Conservation (phyloP, 2,797 vertebrate species). For the Sarcoramphus papa region DNA sequence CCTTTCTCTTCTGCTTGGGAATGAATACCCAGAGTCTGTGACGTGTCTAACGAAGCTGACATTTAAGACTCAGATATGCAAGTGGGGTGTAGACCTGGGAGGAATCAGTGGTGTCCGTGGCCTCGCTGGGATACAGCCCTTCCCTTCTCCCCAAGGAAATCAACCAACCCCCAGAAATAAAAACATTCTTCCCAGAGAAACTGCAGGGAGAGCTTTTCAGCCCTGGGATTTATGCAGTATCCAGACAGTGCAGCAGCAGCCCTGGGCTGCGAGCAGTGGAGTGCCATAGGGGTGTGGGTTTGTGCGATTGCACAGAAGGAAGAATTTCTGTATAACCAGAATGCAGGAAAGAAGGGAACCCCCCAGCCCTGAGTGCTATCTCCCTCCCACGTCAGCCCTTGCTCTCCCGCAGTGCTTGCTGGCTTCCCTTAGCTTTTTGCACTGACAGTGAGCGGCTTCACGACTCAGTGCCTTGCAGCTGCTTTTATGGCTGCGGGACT, state of each 20-base stretch:
- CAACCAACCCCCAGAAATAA: background rate
- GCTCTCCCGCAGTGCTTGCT: background rate
- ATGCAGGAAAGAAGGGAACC: background rate
- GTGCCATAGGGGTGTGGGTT: background rate
- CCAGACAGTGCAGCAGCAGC: background rate
- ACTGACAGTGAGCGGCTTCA: background rate
- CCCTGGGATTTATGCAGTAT: background rate
- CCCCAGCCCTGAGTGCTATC: background rate
- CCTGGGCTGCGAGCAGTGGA: background rate
- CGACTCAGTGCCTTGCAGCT: background rate
- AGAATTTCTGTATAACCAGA: background rate
- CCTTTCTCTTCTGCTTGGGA: background rate
- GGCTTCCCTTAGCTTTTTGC: background rate
- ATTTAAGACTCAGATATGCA: background rate
- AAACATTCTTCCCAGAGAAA: background rate
- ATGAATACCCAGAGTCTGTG: background rate
- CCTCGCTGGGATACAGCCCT: background rate
- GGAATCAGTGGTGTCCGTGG: background rate
- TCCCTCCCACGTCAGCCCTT: background rate
- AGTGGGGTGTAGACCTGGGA: no score
- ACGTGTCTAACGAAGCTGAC: background rate
- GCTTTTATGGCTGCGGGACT: background rate
- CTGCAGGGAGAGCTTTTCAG: background rate
- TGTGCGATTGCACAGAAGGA: background rate
- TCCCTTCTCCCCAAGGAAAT: background rate